phyloP scores from a whole-genome alignment of 2,797 vertebrate species.

The Acrossocheilus fasciatus region DNA sequence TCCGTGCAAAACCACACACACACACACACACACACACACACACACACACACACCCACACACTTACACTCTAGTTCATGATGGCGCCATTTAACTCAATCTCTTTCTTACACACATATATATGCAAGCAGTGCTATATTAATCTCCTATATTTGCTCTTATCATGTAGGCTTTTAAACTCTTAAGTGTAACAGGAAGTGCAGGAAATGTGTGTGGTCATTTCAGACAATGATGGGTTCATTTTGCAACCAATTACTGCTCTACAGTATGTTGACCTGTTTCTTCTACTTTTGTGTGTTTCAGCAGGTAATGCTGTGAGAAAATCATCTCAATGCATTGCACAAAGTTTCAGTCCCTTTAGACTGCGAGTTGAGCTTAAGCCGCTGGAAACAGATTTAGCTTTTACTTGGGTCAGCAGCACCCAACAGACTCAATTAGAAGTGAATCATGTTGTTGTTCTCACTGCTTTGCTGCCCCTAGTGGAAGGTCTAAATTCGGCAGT shows the following conservation, averaged over 20 bases:
- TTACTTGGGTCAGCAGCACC: constrained; percentile 8
- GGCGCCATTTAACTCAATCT: neutral
- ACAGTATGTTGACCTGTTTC: neutral
- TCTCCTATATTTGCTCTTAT: neutral
- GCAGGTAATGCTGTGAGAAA: neutral
- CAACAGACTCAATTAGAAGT: constrained; percentile 3
- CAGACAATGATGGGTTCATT: neutral
- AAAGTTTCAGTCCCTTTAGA: neutral
- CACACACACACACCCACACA: neutral
- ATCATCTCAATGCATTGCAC: neutral
- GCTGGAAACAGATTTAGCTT: neutral
- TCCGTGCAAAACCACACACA: neutral
- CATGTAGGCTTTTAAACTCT: constrained; percentile 21
- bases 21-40: constrained; percentile 5
- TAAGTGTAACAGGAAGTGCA: neutral
- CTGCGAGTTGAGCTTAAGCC: constrained; percentile 20
- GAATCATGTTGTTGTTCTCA: neutral
- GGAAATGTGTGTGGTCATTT: neutral
- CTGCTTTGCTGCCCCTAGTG: constrained; percentile 20
- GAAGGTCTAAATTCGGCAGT: neutral
- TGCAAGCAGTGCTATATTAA: neutral
- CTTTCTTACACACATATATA: neutral
- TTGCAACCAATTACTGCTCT: constrained; percentile 3
- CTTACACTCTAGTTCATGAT: neutral
- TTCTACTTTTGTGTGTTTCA: neutral